Conservation (phyloP, 2,797 vertebrate genomes). For the Oophaga sylvatica region DNA sequence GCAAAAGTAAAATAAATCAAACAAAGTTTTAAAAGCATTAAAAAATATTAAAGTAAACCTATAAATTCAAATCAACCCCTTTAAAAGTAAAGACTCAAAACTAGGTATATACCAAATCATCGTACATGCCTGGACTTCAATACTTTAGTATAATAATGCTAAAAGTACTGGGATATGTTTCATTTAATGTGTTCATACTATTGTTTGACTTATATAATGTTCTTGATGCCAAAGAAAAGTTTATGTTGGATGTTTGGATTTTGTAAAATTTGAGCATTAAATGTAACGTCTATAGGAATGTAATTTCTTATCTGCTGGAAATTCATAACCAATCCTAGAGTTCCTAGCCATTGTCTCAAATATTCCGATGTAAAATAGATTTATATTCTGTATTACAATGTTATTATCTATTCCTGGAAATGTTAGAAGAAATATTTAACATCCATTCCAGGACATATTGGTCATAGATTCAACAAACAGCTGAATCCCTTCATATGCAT, state of each 20-base stretch:
- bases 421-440: neutral
- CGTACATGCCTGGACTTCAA: neutral
- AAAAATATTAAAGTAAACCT: too few relatives aligned
- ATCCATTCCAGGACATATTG: neutral
- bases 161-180: constrained; percentile 36
- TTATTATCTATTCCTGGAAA: constrained; percentile 43
- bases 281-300: constrained; percentile 31
- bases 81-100: neutral
- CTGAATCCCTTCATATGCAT: neutral
- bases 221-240: constrained; percentile 50
- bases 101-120: neutral
- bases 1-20: too few relatives aligned
- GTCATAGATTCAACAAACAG: neutral
- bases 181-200: constrained; percentile 17
- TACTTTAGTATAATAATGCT: neutral
- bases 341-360: constrained; percentile 34
- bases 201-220: constrained; percentile 42
- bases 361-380: constrained; percentile 17
- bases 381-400: constrained; percentile 25
- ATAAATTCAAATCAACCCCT: too few relatives aligned
- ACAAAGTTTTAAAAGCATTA: too few relatives aligned
- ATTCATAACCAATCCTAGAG: constrained; percentile 38
- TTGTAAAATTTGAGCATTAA: constrained; percentile 45
- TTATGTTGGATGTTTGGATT: constrained; percentile 48
- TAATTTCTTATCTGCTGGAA: constrained; percentile 48